Evolutionary conservation across 1,140 invertebrate genomes (phyloP), one percentile per base, ranked within the genome.

Genomic region (Rhagoletis pomonella): DNA sequence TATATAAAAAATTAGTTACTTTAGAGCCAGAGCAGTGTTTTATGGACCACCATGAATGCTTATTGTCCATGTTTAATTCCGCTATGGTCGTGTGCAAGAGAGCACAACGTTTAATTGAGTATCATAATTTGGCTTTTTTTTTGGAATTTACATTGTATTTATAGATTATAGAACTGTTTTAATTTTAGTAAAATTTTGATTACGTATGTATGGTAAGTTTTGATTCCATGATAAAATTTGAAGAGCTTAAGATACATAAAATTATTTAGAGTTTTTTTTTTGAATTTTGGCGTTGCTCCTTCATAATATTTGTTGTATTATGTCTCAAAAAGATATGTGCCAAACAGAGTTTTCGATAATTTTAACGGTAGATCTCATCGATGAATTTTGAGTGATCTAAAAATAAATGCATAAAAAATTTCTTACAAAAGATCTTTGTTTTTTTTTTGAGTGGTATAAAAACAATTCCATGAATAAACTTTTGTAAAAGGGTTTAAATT

Each of bases 331-430:
- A 1, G 64, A 10, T 10, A 4, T 58, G n/a, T 55, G 73, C 73
- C 73, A 81, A 81, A 81, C 2, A 10, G n/a, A 62, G 4, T 62
- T 62, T 62, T 62, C 2, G 60, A 7, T 17, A 62, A 62, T 17
- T 62, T 14, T 55, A 73, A 47, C 44, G 29, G 67, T 12, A 39
- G 67, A 55, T 6, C 17, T 4, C 14, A 17, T 50, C 19, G 47
- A 19, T 81, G 73, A 81, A 81, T 81, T 81, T 81, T 29, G 73
- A 55, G 12, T 17, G 29, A 14, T 81, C 73, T 81, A 81, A 58
- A 81, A 81, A 58, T 55, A 81, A 81, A 55, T 29, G n/a, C 9
- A 17, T 62, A 1, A 62, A 14, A 62, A 29, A 29, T 29, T 29
- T 29, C 29, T 29, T 29, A 29, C 29, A 29, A 29, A 29, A 29